Base-by-base conservation (phyloP, 2,797 vertebrate genomes). In the Poecilia velifera region DNA sequence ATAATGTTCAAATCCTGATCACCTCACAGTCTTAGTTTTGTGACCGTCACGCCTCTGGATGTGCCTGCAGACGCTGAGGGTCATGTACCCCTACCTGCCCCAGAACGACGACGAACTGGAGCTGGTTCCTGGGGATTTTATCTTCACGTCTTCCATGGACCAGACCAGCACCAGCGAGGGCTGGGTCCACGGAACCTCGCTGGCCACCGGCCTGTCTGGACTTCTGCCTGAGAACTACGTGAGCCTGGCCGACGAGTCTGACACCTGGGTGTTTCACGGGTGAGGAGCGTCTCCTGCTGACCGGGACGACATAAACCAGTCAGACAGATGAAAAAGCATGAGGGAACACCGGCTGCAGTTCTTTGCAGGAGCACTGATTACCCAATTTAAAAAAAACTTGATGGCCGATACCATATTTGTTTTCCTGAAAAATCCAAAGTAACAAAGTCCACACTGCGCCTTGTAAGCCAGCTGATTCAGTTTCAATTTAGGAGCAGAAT, bases 101-200 rank as follows among this genome's bases (percentile, higher is more conserved):
- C 98, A 99, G 94, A 99, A 99, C 0, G 98, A 98, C 0, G 98
- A 99, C 0, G 98, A 99, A 90, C 94, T 99, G 87, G 98, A 99
- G 93, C 94, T 99, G 89, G 96, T 96, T 1, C 96, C 97, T 0
- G 97, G 97, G 34, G 98, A 99, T 84, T 98, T 97, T 74, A 96
- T 99, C 91, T 99, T 99, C 89, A 97, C 97, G 97, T 98, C 97
- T 0, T 95, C 97, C 0, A 88, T 97, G 92, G 98, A 99, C 85
- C 98, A 99, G 89, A 93, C 84, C 79, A 97, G 94, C 82, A 97
- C 97, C 45, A 99, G 98, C 0, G 98, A 99, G 92, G 98, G 98
- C 64, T 99, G 98, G 98, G 95, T 98, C 83, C 97, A 97, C 0
- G 98, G 98, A 77, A 96, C 96, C 0, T 98, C 97, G 1, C 94